Conservation (phyloP, 2,888 invertebrate species). For the Metopia argyrocephala region DNA sequence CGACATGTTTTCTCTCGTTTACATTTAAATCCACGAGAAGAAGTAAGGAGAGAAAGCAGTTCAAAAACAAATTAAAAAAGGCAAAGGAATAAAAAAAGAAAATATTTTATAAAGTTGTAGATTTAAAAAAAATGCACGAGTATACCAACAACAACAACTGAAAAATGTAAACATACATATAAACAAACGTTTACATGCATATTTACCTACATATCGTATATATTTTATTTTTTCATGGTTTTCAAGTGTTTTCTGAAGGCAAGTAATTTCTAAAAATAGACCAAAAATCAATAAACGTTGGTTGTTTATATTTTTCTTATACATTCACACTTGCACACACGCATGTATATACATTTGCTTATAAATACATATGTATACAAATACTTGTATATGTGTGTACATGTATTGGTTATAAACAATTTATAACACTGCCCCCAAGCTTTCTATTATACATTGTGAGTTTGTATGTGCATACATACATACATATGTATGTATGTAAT, state of each 20-base stretch:
- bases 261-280: constrained; percentile 76
- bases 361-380: not conserved
- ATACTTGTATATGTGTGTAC: not conserved
- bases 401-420: not conserved
- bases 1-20: not conserved
- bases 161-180: constrained; percentile 29
- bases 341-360: not conserved
- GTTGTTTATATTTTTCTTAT: constrained; percentile 67
- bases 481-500: too few species aligned
- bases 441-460: not conserved
- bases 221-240: constrained; percentile 65
- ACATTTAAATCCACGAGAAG: not conserved
- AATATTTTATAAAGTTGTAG: constrained; percentile 52
- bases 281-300: constrained; percentile 75
- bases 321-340: constrained; percentile 13
- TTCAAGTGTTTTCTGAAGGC: constrained; percentile 65
- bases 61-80: too few species aligned
- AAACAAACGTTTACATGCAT: not conserved
- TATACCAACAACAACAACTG: constrained; percentile 33
- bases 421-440: not conserved
- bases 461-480: not conserved
- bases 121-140: constrained; percentile 36
- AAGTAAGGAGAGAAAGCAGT: constrained; percentile 4
- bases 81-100: constrained; percentile 7
- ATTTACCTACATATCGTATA: not conserved